phyloP scores from a whole-genome alignment of 1,140 invertebrate species.

The Pararge aegeria region DNA sequence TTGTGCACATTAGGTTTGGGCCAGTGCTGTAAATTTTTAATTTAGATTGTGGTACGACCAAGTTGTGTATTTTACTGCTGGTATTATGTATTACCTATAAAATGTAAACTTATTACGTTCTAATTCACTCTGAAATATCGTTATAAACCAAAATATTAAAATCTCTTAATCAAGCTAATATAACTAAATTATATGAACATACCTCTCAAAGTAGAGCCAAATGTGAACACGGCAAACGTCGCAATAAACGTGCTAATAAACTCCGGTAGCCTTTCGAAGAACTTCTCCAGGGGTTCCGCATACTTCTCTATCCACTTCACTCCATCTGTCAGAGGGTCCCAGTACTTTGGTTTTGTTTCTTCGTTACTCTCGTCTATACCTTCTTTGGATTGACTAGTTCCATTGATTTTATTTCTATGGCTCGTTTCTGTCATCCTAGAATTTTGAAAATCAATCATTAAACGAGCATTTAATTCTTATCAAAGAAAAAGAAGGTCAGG shows the following conservation, averaged over 20 bases:
- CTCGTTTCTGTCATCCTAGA: background rate
- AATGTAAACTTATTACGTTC: too few species aligned
- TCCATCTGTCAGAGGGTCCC: conserved; percentile 76
- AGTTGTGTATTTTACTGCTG: too few species aligned
- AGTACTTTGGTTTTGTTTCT: conserved; percentile 45
- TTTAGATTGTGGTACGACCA: too few species aligned
- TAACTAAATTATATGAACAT: too few species aligned
- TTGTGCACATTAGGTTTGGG: too few species aligned
- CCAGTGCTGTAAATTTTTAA: too few species aligned
- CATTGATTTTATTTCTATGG: background rate
- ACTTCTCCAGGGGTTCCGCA: conserved; percentile 74
- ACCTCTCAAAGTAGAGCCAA: conserved; percentile 82
- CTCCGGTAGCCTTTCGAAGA: conserved; percentile 78
- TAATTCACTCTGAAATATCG: too few species aligned
- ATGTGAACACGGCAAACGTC: conserved; percentile 80
- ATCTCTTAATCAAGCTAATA: too few species aligned
- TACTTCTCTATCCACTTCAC: conserved; percentile 81
- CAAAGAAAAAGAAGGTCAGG: too few species aligned
- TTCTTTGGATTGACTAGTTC: background rate
- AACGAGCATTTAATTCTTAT: too few species aligned
- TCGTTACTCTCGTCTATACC: background rate
- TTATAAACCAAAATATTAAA: background rate
- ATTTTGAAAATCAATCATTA: background rate
- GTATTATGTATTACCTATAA: too few species aligned
- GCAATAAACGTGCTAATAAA: conserved; percentile 77